Base-by-base conservation (phyloP, 2,797 vertebrate genomes). In the Heterohyrax brucei region DNA sequence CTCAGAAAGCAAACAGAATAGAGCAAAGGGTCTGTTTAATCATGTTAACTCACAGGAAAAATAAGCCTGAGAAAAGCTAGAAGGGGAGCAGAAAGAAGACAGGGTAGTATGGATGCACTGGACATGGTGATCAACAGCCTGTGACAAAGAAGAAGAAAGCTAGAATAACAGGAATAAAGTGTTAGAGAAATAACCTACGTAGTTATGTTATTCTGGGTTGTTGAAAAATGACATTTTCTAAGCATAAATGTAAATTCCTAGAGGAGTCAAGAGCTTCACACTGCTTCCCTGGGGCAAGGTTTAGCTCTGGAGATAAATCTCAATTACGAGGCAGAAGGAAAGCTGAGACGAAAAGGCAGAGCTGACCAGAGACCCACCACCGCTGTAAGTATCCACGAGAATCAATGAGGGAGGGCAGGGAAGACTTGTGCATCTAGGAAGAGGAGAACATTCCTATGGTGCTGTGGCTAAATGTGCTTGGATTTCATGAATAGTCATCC, bases 261-360 rank as follows among this genome's bases (percentile, higher is more conserved):
- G 26, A 83, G 56, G 48, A 95, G 28, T 50, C 28, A 64, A 83
- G 72, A 78, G 50, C n/a, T 70, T 30, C 79, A 72, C 77, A 26
- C 53, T 78, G 39, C 61, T 91, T 88, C 53, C 50, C 50, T 30
- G 16, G 73, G 68, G 76, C 76, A 95, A 79, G 77, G 33, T 66
- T 87, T 39, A 39, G 24, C 13, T n/a, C 21, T 62, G 72, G 80
- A 95, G 77, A 39, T 46, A 89, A 44, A 89, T 87, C 73, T 95
- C 30, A 93, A 87, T 93, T n/a, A 39, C 87, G 68, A 93, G 87
- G 56, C 46, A 72, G 50, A 91, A 84, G 24, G 9, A 61, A 84
- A 86, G 30, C 48, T 61, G 62, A 28, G 30, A n/a, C 62, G 39
- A 83, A n/a, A 90, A 64, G 61, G 62, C 18, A 3, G 14, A 76